A percentile compares a stretch with the other conserved stretches of the same genome.
Conservation (phyloP, 2,888 invertebrate genomes). For the Micropterix aruncella region DNA sequence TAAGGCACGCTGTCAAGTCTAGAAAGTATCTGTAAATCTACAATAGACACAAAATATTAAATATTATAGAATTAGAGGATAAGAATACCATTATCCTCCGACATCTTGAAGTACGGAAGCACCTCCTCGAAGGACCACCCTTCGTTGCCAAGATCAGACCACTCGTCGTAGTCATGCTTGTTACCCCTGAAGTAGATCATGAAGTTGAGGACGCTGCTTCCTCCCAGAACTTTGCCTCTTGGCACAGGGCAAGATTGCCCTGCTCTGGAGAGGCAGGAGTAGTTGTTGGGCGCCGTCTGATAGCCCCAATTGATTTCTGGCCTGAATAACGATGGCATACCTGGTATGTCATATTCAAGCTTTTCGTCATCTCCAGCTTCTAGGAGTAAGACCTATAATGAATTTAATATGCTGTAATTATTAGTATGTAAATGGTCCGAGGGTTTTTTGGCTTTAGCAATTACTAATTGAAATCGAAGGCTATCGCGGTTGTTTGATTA, state of each 20-base stretch:
- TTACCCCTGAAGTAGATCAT: slow-evolving; percentile 36
- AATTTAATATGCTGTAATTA: no score
- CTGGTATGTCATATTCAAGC: slow-evolving; percentile 33
- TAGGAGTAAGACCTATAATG: slow-evolving; percentile 23
- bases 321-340: slow-evolving; percentile 26
- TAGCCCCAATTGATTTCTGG: slow-evolving; percentile 33
- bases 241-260: slow-evolving; percentile 31
- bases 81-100: slow-evolving; percentile 32
- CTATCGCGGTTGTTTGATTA: no score
- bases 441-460: no score
- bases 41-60: no score
- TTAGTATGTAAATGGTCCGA: no score
- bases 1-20: no score
- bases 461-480: no score
- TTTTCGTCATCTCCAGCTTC: slow-evolving; percentile 33
- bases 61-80: no score
- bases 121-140: slow-evolving; percentile 33
- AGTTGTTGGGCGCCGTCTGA: slow-evolving; percentile 28
- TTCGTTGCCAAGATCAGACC: slow-evolving; percentile 23
- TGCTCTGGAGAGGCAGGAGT: slow-evolving; percentile 30
- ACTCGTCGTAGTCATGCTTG: slow-evolving; percentile 30
- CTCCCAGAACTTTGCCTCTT: slow-evolving; percentile 29
- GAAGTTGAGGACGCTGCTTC: slow-evolving; percentile 30
- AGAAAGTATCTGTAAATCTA: no score
- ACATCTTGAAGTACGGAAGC: slow-evolving; percentile 29